These are phyloP conservation scores for Hedychridium roseum DNA, from an alignment of 2,888 invertebrate species.

Conservation along the genomic window DNA sequence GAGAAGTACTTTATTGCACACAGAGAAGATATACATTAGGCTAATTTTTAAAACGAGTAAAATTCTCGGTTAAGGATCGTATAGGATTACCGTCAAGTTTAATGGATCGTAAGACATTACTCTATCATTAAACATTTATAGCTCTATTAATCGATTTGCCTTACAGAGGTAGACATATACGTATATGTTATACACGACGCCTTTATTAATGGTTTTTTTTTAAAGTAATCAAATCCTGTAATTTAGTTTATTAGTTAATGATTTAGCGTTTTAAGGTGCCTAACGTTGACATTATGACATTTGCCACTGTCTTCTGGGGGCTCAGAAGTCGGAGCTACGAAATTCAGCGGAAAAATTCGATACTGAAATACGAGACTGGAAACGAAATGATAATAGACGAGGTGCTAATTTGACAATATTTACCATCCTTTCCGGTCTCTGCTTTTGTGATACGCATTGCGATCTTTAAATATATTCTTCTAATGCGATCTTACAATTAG, in stretches of 20 bases:
- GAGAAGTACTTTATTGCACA: conserved; percentile 49
- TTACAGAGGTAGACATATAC: conserved; percentile 24
- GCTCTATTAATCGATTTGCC: conserved; percentile 31
- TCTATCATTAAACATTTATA: conserved; percentile 31
- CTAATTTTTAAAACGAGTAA: conserved; percentile 24
- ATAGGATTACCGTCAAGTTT: conserved; percentile 24
- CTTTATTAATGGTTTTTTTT: conserved; percentile 31
- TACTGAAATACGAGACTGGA: conserved; percentile 3
- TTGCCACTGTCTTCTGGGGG: conserved; percentile 24
- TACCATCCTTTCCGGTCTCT: conserved; percentile 17
- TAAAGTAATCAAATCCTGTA: conserved; percentile 49
- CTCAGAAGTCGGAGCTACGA: conserved; percentile 25
- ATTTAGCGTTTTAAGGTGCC: conserved; percentile 36
- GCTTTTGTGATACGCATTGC: conserved; percentile 38
- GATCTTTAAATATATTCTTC: conserved; percentile 14
- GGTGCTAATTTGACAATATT: not conserved
- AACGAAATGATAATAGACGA: not conserved
- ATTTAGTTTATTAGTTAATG: conserved; percentile 48
- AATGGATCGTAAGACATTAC: conserved; percentile 36
- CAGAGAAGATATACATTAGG: conserved; percentile 25
- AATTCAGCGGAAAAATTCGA: not conserved
- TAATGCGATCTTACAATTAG: conserved; percentile 44
- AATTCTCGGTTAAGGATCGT: conserved; percentile 22
- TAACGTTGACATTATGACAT: conserved; percentile 36
- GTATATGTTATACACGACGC: conserved; percentile 32